These are phyloP conservation scores for Scaptomyza graminum DNA, from an alignment of 1,140 invertebrate species.

Conservation along the genomic window DNA sequence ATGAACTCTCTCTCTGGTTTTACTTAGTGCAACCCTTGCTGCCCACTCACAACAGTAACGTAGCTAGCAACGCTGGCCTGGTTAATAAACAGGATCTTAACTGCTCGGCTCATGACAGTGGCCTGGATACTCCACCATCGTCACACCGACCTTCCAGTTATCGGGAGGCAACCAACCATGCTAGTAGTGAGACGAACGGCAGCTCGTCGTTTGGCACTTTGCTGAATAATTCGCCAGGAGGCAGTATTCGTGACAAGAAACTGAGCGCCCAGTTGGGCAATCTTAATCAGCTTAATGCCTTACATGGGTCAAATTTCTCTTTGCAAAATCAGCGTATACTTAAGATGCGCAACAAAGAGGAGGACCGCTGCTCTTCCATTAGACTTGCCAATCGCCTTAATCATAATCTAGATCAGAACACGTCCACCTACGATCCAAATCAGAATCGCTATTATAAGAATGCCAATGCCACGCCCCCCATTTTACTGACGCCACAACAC, in stretches of 20 bases:
- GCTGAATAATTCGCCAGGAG: constrained; percentile 74
- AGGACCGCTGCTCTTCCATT: constrained; percentile 77
- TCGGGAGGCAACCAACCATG: constrained; percentile 70
- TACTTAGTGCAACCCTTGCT: constrained; percentile 77
- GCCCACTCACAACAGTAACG: constrained; percentile 58
- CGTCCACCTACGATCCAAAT: constrained; percentile 74
- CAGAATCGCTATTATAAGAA: constrained; percentile 83
- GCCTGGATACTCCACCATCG: constrained; percentile 79
- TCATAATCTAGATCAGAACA: constrained; percentile 63
- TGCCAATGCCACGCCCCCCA: constrained; percentile 72
- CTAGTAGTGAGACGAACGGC: constrained; percentile 78
- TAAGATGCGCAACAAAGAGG: constrained; percentile 80
- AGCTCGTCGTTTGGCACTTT: constrained; percentile 77
- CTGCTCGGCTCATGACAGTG: constrained; percentile 82
- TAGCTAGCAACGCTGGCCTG: constrained; percentile 48
- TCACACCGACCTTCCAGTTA: constrained; percentile 82
- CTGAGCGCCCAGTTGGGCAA: constrained; percentile 71
- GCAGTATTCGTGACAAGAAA: constrained; percentile 78
- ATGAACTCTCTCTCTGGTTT: neutral
- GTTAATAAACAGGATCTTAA: constrained; percentile 71
- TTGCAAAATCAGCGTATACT: constrained; percentile 82
- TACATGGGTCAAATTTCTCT: constrained; percentile 74
- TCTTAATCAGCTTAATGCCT: constrained; percentile 75
- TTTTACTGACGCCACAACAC: constrained; percentile 70
- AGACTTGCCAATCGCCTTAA: constrained; percentile 76